Conservation (phyloP, 1,140 invertebrate species). For the Pristionchus pacificus region DNA sequence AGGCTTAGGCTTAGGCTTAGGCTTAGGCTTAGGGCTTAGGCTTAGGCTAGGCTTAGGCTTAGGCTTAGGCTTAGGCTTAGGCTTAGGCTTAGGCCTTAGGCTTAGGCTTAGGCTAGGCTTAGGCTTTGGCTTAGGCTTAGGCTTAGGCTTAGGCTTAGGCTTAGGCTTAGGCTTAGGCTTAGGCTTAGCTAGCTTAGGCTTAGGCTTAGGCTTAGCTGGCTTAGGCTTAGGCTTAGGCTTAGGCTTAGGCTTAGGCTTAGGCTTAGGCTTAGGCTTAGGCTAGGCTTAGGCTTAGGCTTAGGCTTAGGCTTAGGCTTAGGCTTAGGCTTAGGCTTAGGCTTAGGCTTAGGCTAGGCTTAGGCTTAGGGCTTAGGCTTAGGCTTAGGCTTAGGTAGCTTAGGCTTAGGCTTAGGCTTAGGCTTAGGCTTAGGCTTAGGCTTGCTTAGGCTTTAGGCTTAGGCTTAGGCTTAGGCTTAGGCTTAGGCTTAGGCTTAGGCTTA, state of each 20-base stretch:
- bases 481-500: constrained; percentile 20
- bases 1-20: constrained; percentile 8
- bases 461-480: constrained; percentile 15
- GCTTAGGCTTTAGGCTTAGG: constrained; percentile 4
- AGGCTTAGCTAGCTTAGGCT: too few relatives aligned
- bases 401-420: constrained; percentile 7
- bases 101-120: background rate
- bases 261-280: constrained; percentile 30
- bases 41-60: constrained; percentile 7
- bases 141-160: constrained; percentile 17
- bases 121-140: constrained; percentile 15
- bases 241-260: constrained; percentile 27
- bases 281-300: background rate
- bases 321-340: constrained; percentile 23
- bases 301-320: constrained; percentile 13
- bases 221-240: constrained; percentile 28
- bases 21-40: constrained; percentile 8
- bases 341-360: too few relatives aligned
- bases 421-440: constrained; percentile 8
- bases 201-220: constrained; percentile 24
- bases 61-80: constrained; percentile 4
- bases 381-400: constrained; percentile 15
- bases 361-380: constrained; percentile 7
- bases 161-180: constrained; percentile 27
- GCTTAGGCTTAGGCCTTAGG: constrained; percentile 13